Evolutionary conservation across 2,797 vertebrate genomes (phyloP).

Genomic region (Periophthalmus magnuspinnatus): DNA sequence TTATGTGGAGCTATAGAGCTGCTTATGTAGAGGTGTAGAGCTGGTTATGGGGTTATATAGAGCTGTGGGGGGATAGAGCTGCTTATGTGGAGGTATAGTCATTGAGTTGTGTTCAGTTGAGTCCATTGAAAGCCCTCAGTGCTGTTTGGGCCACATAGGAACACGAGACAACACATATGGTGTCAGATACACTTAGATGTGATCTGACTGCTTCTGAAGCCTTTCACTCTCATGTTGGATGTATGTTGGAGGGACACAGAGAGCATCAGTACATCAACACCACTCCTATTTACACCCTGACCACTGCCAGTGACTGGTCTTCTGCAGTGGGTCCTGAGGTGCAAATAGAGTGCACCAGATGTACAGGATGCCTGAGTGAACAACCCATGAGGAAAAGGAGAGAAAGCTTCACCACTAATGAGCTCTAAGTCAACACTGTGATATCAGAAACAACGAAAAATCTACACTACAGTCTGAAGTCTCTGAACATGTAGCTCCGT

Average conservation of each 20-base stretch:
- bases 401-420: conserved; percentile 49
- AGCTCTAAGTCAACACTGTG: conserved; percentile 6
- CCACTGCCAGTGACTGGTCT: conserved; percentile 26
- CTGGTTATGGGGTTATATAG: no score
- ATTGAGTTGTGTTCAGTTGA: not conserved
- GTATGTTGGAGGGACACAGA: conserved; percentile 39
- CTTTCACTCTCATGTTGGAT: conserved; percentile 58
- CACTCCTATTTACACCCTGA: conserved; percentile 65
- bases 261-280: conserved; percentile 65
- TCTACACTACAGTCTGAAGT: not conserved
- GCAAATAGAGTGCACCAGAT: conserved; percentile 72
- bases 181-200: conserved; percentile 69
- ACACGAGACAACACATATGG: conserved; percentile 50
- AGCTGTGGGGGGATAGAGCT: no score
- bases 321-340: conserved; percentile 46
- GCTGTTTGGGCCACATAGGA: conserved; percentile 59
- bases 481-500: not conserved
- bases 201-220: conserved; percentile 54
- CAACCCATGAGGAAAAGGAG: conserved; percentile 68
- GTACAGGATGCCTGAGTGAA: conserved; percentile 64
- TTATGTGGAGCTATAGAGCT: no score
- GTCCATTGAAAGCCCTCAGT: conserved; percentile 26
- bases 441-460: not conserved
- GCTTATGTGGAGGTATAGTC: no score
- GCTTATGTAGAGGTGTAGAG: no score